phyloP scores from a whole-genome alignment of 1,140 invertebrate species.

The Zaprionus vittiger region DNA sequence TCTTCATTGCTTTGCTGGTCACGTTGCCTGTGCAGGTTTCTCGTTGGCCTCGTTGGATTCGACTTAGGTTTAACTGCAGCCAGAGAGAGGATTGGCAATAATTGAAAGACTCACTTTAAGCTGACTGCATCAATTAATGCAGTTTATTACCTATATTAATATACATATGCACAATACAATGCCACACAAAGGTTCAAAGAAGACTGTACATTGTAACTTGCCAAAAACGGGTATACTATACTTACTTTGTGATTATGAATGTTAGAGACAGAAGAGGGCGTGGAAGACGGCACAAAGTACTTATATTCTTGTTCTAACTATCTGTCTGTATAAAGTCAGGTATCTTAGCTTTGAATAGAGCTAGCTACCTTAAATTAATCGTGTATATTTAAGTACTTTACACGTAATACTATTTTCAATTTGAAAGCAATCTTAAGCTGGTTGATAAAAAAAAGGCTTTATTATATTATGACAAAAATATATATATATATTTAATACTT shows the following conservation, averaged over 20 bases:
- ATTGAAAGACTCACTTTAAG: conserved; percentile 4
- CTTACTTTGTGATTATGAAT: neutral
- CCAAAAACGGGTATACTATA: neutral
- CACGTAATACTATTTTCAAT: neutral
- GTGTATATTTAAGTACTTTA: neutral
- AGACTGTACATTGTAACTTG: neutral
- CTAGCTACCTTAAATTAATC: neutral
- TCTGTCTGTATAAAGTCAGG: neutral
- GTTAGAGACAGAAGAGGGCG: neutral
- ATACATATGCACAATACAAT: neutral
- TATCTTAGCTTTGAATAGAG: neutral
- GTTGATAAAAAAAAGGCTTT: too few relatives aligned
- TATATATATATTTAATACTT: too few relatives aligned
- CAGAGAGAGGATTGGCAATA: neutral
- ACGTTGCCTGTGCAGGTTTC: conserved; percentile 59
- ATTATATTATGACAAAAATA: too few relatives aligned
- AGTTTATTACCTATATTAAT: neutral
- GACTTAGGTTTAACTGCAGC: conserved; percentile 14
- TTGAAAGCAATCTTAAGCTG: too few relatives aligned
- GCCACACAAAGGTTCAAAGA: neutral
- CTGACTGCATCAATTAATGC: neutral
- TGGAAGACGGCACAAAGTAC: neutral
- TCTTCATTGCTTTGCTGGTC: conserved; percentile 78
- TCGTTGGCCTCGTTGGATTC: neutral
- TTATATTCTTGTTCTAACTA: rapidly evolving